A percentile compares a stretch with the other conserved stretches of the same genome.
These are phyloP conservation scores for Sphinx pinastri DNA, from an alignment of 2,888 invertebrate species.

Conservation along the genomic window DNA sequence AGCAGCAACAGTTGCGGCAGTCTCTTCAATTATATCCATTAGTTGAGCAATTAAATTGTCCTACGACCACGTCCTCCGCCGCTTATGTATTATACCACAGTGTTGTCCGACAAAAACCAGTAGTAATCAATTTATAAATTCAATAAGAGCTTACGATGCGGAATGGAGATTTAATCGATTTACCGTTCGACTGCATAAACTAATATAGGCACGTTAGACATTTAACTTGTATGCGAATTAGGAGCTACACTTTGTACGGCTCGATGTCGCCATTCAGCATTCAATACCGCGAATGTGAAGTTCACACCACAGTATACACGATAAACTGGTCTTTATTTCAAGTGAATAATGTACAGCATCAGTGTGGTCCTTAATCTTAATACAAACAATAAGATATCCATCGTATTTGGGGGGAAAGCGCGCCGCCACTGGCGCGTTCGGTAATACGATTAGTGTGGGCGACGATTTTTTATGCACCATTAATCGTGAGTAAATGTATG, in stretches of 20 bases:
- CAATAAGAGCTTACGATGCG: slow-evolving; percentile 19
- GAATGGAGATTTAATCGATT: slow-evolving; percentile 6
- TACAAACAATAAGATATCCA: not conserved
- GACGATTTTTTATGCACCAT: not conserved
- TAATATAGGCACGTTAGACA: not conserved
- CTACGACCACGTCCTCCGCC: not conserved
- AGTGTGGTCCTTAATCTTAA: not conserved
- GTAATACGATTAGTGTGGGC: not conserved
- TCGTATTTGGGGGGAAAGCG: not conserved
- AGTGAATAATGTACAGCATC: not conserved
- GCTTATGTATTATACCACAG: not conserved
- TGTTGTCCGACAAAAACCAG: not conserved
- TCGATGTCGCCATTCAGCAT: too few species aligned
- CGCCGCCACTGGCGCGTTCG: not conserved
- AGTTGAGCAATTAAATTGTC: not conserved
- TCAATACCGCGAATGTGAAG: too few species aligned
- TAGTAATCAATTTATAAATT: slow-evolving; percentile 21
- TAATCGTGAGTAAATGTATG: not conserved
- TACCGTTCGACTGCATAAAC: not conserved
- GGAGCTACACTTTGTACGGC: too few species aligned
- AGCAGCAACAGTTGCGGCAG: too few species aligned
- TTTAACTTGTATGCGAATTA: too few species aligned
- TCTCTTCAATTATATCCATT: too few species aligned
- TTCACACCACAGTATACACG: too few species aligned
- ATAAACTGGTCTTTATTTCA: too few species aligned